These are phyloP conservation scores for Myotis brandtii DNA, from an alignment of 2,113 vertebrate species.

Conservation along the genomic window DNA sequence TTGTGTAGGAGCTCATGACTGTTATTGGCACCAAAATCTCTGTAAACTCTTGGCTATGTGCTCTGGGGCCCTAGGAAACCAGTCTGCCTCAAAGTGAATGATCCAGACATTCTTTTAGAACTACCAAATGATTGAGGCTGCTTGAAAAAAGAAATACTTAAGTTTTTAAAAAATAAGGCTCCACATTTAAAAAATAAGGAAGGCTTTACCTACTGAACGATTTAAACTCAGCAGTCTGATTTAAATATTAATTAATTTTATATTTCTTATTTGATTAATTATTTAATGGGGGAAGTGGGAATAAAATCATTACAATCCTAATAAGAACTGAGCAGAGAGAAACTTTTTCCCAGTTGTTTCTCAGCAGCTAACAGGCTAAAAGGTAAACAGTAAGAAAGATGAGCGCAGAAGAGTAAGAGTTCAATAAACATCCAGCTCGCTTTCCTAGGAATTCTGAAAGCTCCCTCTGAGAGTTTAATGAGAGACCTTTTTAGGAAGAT, in stretches of 20 bases:
- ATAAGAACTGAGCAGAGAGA: background rate
- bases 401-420: slow-evolving; percentile 9
- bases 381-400: background rate
- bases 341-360: background rate
- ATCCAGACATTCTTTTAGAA: background rate
- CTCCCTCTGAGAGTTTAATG: background rate
- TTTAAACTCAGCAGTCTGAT: background rate
- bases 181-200: slow-evolving; percentile 1
- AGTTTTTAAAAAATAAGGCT: background rate
- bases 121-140: background rate
- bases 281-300: background rate
- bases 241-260: background rate
- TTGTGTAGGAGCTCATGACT: background rate
- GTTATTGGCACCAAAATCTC: background rate
- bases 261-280: background rate
- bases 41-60: background rate
- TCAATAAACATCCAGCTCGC: background rate
- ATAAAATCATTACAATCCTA: background rate
- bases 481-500: background rate
- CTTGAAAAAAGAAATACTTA: background rate
- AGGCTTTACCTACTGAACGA: background rate
- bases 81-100: background rate
- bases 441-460: slow-evolving; percentile 14
- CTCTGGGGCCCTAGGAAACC: background rate
- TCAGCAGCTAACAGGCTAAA: slow-evolving; percentile 17